Evolutionary conservation across 2,113 vertebrate genomes (phyloP).

Genomic region (Connochaetes taurinus): DNA sequence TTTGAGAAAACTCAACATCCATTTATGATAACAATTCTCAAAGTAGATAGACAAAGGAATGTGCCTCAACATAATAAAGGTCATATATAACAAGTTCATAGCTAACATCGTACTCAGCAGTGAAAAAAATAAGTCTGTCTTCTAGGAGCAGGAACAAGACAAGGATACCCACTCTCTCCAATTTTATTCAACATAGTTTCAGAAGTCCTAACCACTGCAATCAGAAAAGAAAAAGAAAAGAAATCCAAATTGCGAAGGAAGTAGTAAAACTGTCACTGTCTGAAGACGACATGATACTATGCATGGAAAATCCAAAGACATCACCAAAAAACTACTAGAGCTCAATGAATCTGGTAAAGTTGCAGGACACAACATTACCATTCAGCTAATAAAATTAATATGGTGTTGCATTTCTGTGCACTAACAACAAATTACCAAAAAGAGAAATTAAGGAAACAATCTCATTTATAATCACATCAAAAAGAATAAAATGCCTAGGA

Average conservation of each 20-base stretch:
- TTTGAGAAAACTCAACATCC: not conserved
- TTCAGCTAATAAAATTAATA: not conserved
- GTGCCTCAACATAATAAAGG: not conserved
- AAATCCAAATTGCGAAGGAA: not conserved
- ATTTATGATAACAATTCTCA: not conserved
- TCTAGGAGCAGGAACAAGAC: not conserved
- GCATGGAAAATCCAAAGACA: not conserved
- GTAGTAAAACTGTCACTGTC: not conserved
- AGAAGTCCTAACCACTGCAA: not conserved
- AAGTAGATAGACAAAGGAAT: not conserved
- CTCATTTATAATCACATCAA: not conserved
- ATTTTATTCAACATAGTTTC: not conserved
- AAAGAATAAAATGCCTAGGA: not conserved
- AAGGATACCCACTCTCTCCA: not conserved
- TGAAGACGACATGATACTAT: not conserved
- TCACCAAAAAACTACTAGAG: not conserved
- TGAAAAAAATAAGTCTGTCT: not conserved
- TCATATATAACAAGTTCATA: not conserved
- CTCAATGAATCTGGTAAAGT: not conserved
- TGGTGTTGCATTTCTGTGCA: not conserved
- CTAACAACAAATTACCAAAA: not conserved
- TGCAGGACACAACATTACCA: not conserved
- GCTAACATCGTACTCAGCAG: not conserved
- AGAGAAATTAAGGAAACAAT: not conserved
- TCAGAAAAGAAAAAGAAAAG: not conserved